Evolutionary conservation across 2,113 vertebrate genomes (phyloP).

Genomic region (Numida meleagris): DNA sequence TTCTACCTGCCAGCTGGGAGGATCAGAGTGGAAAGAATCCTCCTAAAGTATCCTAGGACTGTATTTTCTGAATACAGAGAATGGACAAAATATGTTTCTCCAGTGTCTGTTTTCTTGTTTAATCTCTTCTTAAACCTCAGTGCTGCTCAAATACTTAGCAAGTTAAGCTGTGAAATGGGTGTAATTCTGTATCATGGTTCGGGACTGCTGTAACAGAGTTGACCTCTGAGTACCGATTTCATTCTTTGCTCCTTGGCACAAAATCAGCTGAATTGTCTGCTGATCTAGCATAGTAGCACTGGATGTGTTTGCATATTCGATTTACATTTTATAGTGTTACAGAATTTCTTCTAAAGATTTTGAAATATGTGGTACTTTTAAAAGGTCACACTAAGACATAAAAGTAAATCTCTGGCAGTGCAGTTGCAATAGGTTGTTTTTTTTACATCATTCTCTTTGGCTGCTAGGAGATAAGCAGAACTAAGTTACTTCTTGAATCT

Average conservation of each 20-base stretch:
- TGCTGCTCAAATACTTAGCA: neutral
- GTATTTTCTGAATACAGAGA: neutral
- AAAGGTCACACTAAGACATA: conserved; percentile 14
- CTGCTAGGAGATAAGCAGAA: neutral
- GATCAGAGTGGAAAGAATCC: neutral
- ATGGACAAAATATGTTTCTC: neutral
- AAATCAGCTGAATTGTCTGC: neutral
- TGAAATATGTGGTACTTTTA: neutral
- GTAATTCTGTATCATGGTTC: neutral
- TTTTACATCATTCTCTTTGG: neutral
- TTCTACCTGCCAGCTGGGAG: neutral
- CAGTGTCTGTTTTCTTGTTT: neutral
- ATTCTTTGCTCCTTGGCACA: neutral
- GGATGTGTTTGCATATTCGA: conserved; percentile 11
- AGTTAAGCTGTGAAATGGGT: neutral
- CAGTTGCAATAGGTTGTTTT: neutral
- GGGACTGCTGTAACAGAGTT: neutral
- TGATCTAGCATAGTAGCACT: neutral
- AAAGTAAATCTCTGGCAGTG: neutral
- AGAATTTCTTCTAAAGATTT: conserved; percentile 16
- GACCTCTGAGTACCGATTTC: conserved; percentile 22
- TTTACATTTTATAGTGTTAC: neutral
- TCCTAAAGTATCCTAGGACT: neutral
- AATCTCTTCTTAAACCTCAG: neutral
- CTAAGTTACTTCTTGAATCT: neutral